Base-by-base conservation (phyloP, 1,140 invertebrate species). In the Belonocnema kinseyi region DNA sequence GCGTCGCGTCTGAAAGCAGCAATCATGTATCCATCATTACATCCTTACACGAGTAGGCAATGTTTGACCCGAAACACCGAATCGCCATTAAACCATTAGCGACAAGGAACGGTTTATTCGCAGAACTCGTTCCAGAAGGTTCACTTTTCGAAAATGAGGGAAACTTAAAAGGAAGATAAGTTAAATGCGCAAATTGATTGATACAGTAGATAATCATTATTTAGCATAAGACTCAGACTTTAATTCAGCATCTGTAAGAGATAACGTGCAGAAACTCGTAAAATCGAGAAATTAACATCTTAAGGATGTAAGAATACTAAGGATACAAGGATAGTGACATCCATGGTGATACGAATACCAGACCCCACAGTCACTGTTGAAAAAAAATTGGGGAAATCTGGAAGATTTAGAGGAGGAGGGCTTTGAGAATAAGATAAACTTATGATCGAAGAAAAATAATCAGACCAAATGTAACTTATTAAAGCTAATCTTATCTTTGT, bases 71-170 rank as follows among this genome's bases (percentile, higher is more conserved):
- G 84, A 66, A 83, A 87, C 87, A 88, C 87, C 86, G 86, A 88
- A 87, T 86, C 77, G 85, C 87, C 87, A 88, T 88, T 88, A 87
- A 88, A 83, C 83, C 83, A 87, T 88, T 87, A 88, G 84, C 79
- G 66, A 66, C 61, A 40, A 66, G 33, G 10, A 66, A 66, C 61
- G 13, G 61, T 66, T 70, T 61, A 76, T 70, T 51, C 56, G 46
- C 51, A 56, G 61, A 74, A 73, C 72, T 66, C 26, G 21, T 66
- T 66, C 13, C 26, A 40, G 26, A 66, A 66, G 33, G 13, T n/a
- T 16, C 61, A 40, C 61, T 66, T 66, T 66, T 66, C 26, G 21
- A 66, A 66, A 66, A 66, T 66, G 14, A 66, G 61, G 61, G 33
- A 66, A 66, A 66, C 58, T 66, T 40, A 16, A 66, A 66, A 66